Evolutionary conservation across 2,888 invertebrate genomes (phyloP).

Genomic region (Pterobdella sp.): DNA sequence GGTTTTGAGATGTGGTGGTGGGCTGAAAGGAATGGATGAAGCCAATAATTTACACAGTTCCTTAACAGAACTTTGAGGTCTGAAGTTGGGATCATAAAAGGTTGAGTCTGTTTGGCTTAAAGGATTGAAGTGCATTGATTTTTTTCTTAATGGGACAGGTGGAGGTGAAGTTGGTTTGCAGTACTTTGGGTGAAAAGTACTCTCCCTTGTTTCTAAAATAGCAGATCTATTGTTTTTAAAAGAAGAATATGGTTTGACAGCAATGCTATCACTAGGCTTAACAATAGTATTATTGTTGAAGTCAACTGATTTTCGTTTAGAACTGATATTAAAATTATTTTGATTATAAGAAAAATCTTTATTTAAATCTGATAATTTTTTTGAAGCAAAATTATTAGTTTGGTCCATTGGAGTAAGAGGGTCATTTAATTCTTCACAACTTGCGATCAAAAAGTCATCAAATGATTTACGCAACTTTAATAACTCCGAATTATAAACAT

Average conservation of each 20-base stretch:
- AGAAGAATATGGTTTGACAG: neutral
- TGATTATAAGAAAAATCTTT: neutral
- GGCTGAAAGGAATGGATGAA: constrained; percentile 1
- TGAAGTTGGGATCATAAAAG: neutral
- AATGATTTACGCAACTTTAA: neutral
- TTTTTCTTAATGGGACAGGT: too few relatives aligned
- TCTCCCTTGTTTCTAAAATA: neutral
- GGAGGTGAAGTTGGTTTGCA: too few relatives aligned
- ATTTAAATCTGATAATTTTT: neutral
- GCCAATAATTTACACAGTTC: neutral
- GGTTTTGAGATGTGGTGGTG: neutral
- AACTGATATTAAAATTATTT: neutral
- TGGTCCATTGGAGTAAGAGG: neutral
- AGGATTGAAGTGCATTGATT: too few relatives aligned
- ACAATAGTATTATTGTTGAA: neutral
- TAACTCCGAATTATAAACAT: too few relatives aligned
- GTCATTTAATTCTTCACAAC: neutral
- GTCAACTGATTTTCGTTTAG: neutral
- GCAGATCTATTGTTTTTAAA: neutral
- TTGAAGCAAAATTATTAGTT: neutral
- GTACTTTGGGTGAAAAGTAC: neutral
- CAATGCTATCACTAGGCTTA: neutral
- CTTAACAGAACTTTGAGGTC: neutral
- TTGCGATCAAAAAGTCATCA: neutral
- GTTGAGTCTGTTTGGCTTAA: neutral